Conservation (phyloP, 2,888 invertebrate species). For the Trissolcus japonicus region DNA sequence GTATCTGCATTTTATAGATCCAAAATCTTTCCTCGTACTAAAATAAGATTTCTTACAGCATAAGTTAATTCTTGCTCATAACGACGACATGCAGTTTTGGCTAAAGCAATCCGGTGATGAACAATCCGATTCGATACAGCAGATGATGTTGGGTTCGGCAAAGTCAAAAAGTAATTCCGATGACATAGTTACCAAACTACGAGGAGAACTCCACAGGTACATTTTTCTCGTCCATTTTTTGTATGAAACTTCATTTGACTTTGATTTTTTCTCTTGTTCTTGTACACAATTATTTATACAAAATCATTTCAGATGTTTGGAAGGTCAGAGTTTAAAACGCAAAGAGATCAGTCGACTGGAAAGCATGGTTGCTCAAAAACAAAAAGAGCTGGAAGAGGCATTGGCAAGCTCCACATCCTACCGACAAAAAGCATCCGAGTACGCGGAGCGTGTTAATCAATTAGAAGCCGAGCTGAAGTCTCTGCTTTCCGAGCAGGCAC, state of each 20-base stretch:
- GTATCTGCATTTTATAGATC: no score
- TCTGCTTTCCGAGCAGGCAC: constrained; percentile 69
- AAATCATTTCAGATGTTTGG: constrained; percentile 70
- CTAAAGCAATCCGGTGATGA: constrained; percentile 69
- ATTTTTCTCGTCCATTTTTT: background rate
- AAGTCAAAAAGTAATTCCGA: constrained; percentile 72
- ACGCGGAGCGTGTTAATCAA: constrained; percentile 68
- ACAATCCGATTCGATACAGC: constrained; percentile 70
- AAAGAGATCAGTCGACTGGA: constrained; percentile 78
- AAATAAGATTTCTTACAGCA: constrained; percentile 59
- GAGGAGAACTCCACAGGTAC: constrained; percentile 75
- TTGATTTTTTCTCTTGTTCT: background rate
- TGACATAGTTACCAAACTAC: constrained; percentile 75
- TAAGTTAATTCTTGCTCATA: constrained; percentile 68
- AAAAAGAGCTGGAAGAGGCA: constrained; percentile 72
- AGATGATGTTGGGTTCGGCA: constrained; percentile 68
- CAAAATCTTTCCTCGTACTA: background rate
- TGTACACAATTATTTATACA: background rate
- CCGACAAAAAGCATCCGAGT: constrained; percentile 66
- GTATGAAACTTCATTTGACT: background rate
- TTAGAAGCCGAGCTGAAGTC: constrained; percentile 70
- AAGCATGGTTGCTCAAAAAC: constrained; percentile 71
- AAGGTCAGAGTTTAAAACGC: constrained; percentile 76
- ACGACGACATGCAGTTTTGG: constrained; percentile 67
- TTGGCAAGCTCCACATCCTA: constrained; percentile 62